Base-by-base conservation (phyloP, 1,140 invertebrate species). In the Sitophilus oryzae region DNA sequence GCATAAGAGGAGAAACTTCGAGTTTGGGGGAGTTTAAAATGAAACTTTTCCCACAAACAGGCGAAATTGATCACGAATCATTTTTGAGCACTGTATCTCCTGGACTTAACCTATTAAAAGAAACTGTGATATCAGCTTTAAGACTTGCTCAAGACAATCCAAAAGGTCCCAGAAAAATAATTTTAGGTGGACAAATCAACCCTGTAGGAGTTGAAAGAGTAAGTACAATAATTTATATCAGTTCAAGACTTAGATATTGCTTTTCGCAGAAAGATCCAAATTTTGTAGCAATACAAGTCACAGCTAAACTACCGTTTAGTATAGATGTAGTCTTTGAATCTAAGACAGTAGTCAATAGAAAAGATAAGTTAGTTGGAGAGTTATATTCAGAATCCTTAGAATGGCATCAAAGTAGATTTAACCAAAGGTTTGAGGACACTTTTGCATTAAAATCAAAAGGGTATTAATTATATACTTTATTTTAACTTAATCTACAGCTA, bases 321-420 rank as follows among this genome's bases (percentile, higher is more conserved):
- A 74, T 96, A 51, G 93, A 96, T 67, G 76, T 96, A 0, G 80
- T 85, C 8, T 96, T 87, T 69, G 86, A 93, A 63, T 91, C 88
- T 0, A 82, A 78, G 0, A 86, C 77, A 76, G 80, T 78, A 58
- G 66, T 70, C 1, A 73, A 78, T 49, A 71, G 81, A 44, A 73
- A 71, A 1, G 72, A 78, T 25, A 75, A 74, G 54, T 68, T 89
- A 14, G 71, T 72, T 9, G 86, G 85, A 3, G 69, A 83, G 6
- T 70, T 73, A 1, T 91, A 85, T 58, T 78, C 82, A 6, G 71
- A 76, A 15, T 72, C 77, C 10, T 64, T 96, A 16, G 64, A 75
- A n/a, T 72, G 78, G 37, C 79, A 84, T 54, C 77, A 77, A 23
- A 64, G 66, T 1, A 59, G 69, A 1, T 91, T 90, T 59, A 74